A percentile compares a stretch with the other conserved stretches of the same genome.
These are phyloP conservation scores for Tachina grossa DNA, from an alignment of 2,888 invertebrate genomes.

Conservation along the genomic window DNA sequence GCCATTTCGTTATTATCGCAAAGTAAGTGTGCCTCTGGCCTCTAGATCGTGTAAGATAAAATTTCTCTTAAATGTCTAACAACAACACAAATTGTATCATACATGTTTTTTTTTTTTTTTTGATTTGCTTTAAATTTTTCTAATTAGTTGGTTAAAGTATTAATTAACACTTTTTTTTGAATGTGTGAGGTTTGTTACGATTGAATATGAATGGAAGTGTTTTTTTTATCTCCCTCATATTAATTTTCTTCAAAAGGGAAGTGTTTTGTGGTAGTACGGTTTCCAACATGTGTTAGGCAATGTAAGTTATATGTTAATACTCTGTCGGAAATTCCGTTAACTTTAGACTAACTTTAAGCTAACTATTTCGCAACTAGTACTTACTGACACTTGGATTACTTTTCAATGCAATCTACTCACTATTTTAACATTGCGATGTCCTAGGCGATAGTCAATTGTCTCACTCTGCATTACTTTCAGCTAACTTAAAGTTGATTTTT, in stretches of 20 bases:
- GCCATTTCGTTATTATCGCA: slow-evolving; percentile 82
- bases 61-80: background rate
- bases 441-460: no score
- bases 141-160: slow-evolving; percentile 32
- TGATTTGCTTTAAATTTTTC: slow-evolving; percentile 72
- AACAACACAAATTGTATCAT: slow-evolving; percentile 13
- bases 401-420: no score
- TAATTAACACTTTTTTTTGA: slow-evolving; percentile 48
- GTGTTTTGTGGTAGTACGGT: slow-evolving; percentile 49
- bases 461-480: no score
- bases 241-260: slow-evolving; percentile 44
- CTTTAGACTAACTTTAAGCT: no score
- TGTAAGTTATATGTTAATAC: background rate
- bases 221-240: background rate
- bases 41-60: background rate
- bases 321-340: no score
- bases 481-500: no score
- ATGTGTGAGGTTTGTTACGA: slow-evolving; percentile 6
- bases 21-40: slow-evolving; percentile 78
- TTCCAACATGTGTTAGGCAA: slow-evolving; percentile 16
- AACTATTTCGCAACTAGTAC: no score
- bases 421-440: no score
- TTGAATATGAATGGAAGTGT: background rate
- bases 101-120: slow-evolving; percentile 63
- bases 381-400: no score